Evolutionary conservation across 2,113 vertebrate genomes (phyloP), one percentile per base, ranked within the genome.

Genomic region (Herpailurus yagouaroundi): DNA sequence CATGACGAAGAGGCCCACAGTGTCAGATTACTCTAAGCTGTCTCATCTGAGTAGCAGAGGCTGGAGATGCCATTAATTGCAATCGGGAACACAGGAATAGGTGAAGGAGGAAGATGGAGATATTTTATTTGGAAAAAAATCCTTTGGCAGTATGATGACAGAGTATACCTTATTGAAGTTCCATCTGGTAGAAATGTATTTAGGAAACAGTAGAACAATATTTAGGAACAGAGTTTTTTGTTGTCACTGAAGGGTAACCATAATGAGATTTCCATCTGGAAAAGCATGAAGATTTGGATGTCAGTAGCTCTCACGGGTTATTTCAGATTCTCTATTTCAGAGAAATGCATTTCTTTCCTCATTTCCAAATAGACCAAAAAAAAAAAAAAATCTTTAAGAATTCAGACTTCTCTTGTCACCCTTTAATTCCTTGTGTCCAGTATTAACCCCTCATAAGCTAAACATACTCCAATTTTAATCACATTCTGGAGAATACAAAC

Each of bases 161-260:
- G 74, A 76, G 2, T 79, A 86, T 86, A 96, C n/a, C 79, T 66
- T 94, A n/a, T 96, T 97, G 15, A 36, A 95, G 92, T 91, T 84
- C 87, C 33, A 93, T 98, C 15, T 94, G 57, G 9, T 97, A 95
- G 96, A 97, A 52, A 13, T 86, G 57, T 94, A 90, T 96, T 97
- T 98, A 95, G 89, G 48, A 79, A 36, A 25, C 21, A 86, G 55
- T 66, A 86, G 97, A 97, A 60, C 38, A 94, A 23, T 91, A 87
- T 97, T 96, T 97, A 96, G 92, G 52, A 83, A 38, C 23, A 74
- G 85, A 84, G 15, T 33, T 76, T 89, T 68, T 94, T 97, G 55
- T 94, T 68, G 84, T 97, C 66, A 31, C 71, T 94, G 4, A 27
- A 45, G 13, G 84, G 8, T 41, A 94, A 45, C 38, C 29, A 55